Evolutionary conservation across 2,797 vertebrate species (phyloP).

Genomic region (Trematomus bernacchii): DNA sequence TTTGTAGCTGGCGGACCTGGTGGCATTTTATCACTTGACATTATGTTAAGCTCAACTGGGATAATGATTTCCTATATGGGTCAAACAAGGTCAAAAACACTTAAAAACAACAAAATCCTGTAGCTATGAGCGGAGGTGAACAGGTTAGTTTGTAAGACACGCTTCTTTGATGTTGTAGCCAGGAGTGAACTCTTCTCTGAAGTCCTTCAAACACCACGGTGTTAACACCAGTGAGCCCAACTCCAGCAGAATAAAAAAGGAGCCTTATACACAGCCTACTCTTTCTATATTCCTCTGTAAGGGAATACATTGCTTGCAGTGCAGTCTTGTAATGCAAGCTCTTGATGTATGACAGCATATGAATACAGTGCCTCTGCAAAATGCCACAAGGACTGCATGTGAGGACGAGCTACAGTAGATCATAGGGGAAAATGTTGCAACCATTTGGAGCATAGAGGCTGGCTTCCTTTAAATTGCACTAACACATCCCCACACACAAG

Average conservation of each 20-base stretch:
- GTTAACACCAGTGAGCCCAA: constrained; percentile 20
- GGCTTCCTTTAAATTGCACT: constrained; percentile 30
- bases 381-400: constrained; percentile 11
- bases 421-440: constrained; percentile 1
- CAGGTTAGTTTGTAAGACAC: constrained; percentile 24
- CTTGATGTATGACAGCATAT: constrained; percentile 25
- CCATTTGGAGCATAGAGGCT: constrained; percentile 20
- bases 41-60: constrained; percentile 54
- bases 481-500: constrained; percentile 4
- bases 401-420: not conserved
- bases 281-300: not conserved
- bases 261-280: not conserved
- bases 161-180: constrained; percentile 36
- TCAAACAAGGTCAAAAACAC: constrained; percentile 59
- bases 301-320: constrained; percentile 29
- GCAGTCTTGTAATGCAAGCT: constrained; percentile 34
- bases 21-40: constrained; percentile 44
- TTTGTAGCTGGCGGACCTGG: constrained; percentile 18
- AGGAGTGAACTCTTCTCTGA: constrained; percentile 52
- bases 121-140: constrained; percentile 20
- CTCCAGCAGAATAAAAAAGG: constrained; percentile 15
- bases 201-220: constrained; percentile 43
- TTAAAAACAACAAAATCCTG: constrained; percentile 50
- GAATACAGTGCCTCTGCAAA: constrained; percentile 25
- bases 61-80: constrained; percentile 64